These are phyloP conservation scores for Melitaea athalia DNA, from an alignment of 2,888 invertebrate species.

Conservation along the genomic window DNA sequence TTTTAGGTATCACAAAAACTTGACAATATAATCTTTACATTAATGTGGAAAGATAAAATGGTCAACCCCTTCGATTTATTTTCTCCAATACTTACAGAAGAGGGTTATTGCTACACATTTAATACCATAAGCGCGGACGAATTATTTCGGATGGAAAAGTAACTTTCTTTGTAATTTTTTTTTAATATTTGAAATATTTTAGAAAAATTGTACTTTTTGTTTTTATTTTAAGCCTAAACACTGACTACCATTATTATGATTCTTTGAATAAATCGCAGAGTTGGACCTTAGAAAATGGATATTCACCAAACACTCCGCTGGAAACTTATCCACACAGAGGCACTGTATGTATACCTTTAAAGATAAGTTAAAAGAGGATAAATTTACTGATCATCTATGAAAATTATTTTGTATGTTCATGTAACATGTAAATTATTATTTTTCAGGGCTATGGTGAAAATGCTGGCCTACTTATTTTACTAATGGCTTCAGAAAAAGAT, in stretches of 20 bases:
- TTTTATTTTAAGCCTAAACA: constrained; percentile 52
- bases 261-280: constrained; percentile 55
- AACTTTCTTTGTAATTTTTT: constrained; percentile 30
- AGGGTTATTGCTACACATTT: constrained; percentile 87
- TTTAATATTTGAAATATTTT: not conserved
- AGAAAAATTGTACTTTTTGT: not conserved
- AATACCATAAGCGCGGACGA: constrained; percentile 84
- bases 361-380: not conserved
- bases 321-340: constrained; percentile 87
- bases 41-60: constrained; percentile 82
- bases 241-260: constrained; percentile 63
- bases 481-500: constrained; percentile 83
- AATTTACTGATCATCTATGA: too few relatives aligned
- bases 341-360: constrained; percentile 63
- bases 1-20: constrained; percentile 72
- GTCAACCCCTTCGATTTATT: constrained; percentile 82
- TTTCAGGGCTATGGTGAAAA: constrained; percentile 84
- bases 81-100: constrained; percentile 85
- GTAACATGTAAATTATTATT: not conserved
- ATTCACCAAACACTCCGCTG: constrained; percentile 72
- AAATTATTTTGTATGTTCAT: too few relatives aligned
- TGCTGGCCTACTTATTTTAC: constrained; percentile 84
- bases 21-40: constrained; percentile 79
- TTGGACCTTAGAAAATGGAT: constrained; percentile 86
- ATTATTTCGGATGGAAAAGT: constrained; percentile 84